Conservation (phyloP, 2,888 invertebrate genomes). For the Baccha elongata region DNA sequence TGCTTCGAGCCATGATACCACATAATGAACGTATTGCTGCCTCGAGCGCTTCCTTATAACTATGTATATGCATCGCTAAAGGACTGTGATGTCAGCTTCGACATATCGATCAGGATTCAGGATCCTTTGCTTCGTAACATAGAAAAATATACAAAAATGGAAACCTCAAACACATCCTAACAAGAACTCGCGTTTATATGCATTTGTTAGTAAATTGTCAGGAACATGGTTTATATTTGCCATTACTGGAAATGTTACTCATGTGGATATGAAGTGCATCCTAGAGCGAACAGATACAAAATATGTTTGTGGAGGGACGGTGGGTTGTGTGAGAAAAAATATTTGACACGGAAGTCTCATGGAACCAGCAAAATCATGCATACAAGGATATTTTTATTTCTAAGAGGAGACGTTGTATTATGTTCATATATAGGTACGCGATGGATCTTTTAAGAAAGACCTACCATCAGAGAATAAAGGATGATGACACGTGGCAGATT, state of each 20-base stretch:
- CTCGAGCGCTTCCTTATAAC: conserved; percentile 93
- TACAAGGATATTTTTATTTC: conserved; percentile 26
- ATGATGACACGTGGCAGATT: conserved; percentile 56
- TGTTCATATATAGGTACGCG: conserved; percentile 2
- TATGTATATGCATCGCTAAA: conserved; percentile 94
- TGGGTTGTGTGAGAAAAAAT: background rate
- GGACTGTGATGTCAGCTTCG: conserved; percentile 94
- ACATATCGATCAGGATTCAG: conserved; percentile 90
- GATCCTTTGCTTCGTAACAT: conserved; percentile 93
- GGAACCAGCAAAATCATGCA: conserved; percentile 39
- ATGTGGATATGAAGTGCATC: conserved; percentile 65
- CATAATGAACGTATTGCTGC: conserved; percentile 96
- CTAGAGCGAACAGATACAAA: background rate
- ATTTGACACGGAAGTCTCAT: conserved; percentile 14
- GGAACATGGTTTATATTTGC: conserved; percentile 42
- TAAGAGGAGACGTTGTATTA: conserved; percentile 37
- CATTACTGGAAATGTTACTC: conserved; percentile 36
- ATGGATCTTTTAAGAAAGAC: background rate
- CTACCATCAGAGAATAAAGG: background rate
- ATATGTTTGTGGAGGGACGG: background rate
- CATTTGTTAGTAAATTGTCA: conserved; percentile 44
- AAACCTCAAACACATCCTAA: conserved; percentile 18
- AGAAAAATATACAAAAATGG: conserved; percentile 86
- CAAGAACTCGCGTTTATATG: conserved; percentile 3
- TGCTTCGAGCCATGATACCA: conserved; percentile 89